Evolutionary conservation across 2,113 vertebrate species (phyloP), one percentile per base, ranked within the genome.

Genomic region (Dipodomys stephensi): DNA sequence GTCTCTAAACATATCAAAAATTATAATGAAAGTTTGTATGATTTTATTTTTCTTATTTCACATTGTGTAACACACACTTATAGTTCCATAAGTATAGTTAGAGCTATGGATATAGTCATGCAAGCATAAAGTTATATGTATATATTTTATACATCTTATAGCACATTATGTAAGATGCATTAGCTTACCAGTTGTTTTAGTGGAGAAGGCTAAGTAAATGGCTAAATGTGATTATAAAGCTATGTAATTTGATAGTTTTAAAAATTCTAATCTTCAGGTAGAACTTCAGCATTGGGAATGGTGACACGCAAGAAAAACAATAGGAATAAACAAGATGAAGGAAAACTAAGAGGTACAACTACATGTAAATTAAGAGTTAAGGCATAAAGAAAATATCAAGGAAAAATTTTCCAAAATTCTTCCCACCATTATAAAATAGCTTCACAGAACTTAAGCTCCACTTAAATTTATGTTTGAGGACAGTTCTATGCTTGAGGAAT

Each of bases 1-100:
- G 32, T 73, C 74, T 4, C 72, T 18, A 93, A 81, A 23, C 92
- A 85, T 85, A 49, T 69, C 44, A 92, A 90, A 53, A 91, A 87
- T 78, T 94, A 81, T 71, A 88, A 87, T 93, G 91, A 87, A 83
- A 84, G 0, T 1, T 44, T 71, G 19, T 1, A 19, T 9, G 12
- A 57, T 57, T 64, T 39, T 93, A 68, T 65, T 93, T 93, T 65
- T 8, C 16, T 77, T 71, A 30, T 7, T 76, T 83, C 20, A n/a
- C 81, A 67, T 78, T 74, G 65, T 10, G 13, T 15, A 49, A 11
- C 9, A n/a, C 64, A 87, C 6, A 7, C 22, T 28, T 15, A 83
- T 8, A 62, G 16, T 28, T 35, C 60, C 0, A 18, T 84, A 44
- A 8, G 19, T 60, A 2, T 25, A 30, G 0, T n/a, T n/a, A 6